phyloP scores from a whole-genome alignment of 2,113 vertebrate species.

The Anarrhichthys ocellatus region DNA sequence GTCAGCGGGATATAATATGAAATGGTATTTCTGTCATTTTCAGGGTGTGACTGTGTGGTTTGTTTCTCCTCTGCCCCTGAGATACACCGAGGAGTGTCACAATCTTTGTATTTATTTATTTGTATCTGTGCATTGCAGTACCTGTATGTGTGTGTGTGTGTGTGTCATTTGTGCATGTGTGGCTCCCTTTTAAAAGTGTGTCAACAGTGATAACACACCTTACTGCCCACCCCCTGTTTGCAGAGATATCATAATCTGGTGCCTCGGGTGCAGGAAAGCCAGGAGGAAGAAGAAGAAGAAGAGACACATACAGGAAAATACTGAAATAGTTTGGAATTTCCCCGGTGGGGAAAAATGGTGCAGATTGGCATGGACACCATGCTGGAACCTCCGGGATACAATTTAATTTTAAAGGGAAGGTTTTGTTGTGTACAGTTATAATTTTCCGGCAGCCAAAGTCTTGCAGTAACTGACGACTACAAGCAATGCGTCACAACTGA shows the following conservation, averaged over 20 bases:
- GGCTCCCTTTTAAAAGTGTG: slow-evolving; percentile 64
- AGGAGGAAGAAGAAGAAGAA: slow-evolving; percentile 22
- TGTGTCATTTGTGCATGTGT: slow-evolving; percentile 41
- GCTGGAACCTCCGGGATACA: slow-evolving; percentile 29
- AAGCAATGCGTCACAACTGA: background rate
- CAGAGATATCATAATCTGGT: slow-evolving; percentile 64
- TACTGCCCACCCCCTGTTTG: slow-evolving; percentile 49
- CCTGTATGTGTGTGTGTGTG: slow-evolving; percentile 54
- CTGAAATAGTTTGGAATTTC: slow-evolving; percentile 44
- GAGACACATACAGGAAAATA: slow-evolving; percentile 7
- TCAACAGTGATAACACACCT: slow-evolving; percentile 64
- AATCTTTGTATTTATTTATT: slow-evolving; percentile 28
- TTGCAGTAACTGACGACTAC: slow-evolving; percentile 13
- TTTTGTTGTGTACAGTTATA: slow-evolving; percentile 34
- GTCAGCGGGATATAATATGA: slow-evolving; percentile 28
- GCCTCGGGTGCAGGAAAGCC: slow-evolving; percentile 51
- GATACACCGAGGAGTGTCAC: slow-evolving; percentile 42
- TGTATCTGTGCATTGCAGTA: slow-evolving; percentile 59
- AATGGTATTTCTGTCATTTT: slow-evolving; percentile 46
- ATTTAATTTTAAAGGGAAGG: slow-evolving; percentile 45
- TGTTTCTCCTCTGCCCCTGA: slow-evolving; percentile 46
- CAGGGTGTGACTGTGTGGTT: slow-evolving; percentile 30
- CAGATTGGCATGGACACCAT: slow-evolving; percentile 50
- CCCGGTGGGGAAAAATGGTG: slow-evolving; percentile 31
- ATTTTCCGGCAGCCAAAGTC: slow-evolving; percentile 39